Conservation (phyloP, 2,888 invertebrate species). For the Seladonia tumulorum region DNA sequence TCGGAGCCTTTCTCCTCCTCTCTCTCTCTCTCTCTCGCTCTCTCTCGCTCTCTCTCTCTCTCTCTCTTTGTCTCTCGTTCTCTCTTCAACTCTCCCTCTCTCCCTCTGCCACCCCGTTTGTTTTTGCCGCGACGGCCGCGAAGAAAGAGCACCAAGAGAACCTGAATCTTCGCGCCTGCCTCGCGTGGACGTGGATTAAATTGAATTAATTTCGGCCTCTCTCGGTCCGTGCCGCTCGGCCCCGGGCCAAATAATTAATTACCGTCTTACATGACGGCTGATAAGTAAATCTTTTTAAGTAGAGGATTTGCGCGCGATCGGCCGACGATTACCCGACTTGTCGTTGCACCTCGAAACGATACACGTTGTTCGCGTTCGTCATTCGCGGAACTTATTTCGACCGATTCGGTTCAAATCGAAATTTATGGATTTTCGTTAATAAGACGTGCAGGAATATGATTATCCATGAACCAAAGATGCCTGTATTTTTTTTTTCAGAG, state of each 20-base stretch:
- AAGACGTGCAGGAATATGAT: not conserved
- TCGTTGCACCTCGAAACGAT: constrained; percentile 4
- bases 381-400: not conserved
- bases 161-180: constrained; percentile 56
- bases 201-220: constrained; percentile 76
- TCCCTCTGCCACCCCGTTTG: constrained; percentile 41
- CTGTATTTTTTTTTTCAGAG: not conserved
- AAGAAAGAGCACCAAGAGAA: constrained; percentile 42
- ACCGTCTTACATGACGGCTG: constrained; percentile 70
- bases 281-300: constrained; percentile 71
- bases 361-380: not conserved
- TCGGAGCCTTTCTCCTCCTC: constrained; percentile 12
- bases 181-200: constrained; percentile 74
- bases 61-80: constrained; percentile 7
- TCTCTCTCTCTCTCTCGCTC: too few species aligned
- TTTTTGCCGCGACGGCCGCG: constrained; percentile 55
- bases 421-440: not conserved
- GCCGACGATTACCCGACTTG: constrained; percentile 44
- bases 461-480: not conserved
- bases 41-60: not conserved
- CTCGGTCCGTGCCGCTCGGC: constrained; percentile 52
- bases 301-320: constrained; percentile 58
- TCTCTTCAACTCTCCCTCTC: not conserved
- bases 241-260: constrained; percentile 72
- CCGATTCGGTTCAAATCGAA: not conserved